These are phyloP conservation scores for Pyrgilauda ruficollis DNA, from an alignment of 2,113 vertebrate species.

Conservation along the genomic window DNA sequence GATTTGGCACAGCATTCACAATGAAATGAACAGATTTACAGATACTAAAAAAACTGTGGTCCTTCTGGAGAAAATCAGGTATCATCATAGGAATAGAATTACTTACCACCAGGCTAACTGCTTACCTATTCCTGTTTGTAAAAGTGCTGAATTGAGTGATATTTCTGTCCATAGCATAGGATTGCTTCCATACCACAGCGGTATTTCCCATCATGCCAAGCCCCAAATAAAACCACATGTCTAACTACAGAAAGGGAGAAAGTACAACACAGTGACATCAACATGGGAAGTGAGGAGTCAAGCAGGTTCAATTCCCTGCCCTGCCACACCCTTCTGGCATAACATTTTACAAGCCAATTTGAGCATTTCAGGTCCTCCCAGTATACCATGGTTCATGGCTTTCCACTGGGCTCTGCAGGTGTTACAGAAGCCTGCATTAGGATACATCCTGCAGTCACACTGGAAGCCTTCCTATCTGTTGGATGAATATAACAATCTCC, in stretches of 20 bases:
- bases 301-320: neutral
- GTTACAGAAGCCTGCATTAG: rapidly evolving
- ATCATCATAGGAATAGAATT: neutral
- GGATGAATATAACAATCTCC: neutral
- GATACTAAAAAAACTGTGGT: neutral
- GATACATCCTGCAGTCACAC: neutral
- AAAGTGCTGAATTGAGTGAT: neutral
- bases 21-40: neutral
- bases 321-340: neutral
- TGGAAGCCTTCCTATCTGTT: neutral
- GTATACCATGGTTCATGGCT: neutral
- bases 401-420: neutral
- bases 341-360: neutral
- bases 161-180: neutral
- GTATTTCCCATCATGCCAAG: neutral
- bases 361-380: neutral
- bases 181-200: neutral
- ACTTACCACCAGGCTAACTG: neutral
- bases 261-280: neutral
- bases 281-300: neutral
- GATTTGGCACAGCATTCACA: neutral
- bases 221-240: neutral
- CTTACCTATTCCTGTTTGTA: neutral
- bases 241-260: neutral
- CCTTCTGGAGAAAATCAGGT: neutral